A percentile compares a stretch with the other conserved stretches of the same genome.
Evolutionary conservation across 2,797 vertebrate genomes (phyloP).

Genomic region (Choloepus didactylus): DNA sequence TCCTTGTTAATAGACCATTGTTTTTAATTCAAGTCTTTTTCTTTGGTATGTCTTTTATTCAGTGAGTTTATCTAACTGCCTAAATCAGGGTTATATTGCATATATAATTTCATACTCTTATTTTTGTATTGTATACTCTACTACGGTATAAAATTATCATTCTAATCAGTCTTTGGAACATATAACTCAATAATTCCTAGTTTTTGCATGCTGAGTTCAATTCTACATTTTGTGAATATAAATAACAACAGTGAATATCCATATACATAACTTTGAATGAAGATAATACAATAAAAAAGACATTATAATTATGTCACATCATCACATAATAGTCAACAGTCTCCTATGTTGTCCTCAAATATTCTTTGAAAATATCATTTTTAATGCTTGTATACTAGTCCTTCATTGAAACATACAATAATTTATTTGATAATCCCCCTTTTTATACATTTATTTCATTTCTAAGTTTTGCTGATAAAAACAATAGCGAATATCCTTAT

Average conservation of each 20-base stretch:
- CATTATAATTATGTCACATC: no score
- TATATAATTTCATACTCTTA: constrained; percentile 14
- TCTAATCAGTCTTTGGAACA: no score
- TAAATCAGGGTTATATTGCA: constrained; percentile 7
- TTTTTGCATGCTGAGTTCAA: constrained; percentile 23
- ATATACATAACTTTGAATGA: constrained; percentile 1
- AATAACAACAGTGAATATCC: constrained; percentile 30
- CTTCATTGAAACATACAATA: not conserved
- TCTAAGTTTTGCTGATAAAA: constrained; percentile 34
- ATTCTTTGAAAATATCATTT: not conserved
- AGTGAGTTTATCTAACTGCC: not conserved
- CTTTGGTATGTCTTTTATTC: not conserved
- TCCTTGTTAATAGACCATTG: not conserved
- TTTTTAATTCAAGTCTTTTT: constrained; percentile 26
- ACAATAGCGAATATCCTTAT: constrained; percentile 2
- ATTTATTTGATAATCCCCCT: not conserved
- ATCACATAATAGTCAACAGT: not conserved
- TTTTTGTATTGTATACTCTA: not conserved
- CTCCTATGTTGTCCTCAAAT: not conserved
- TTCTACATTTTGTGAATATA: constrained; percentile 23
- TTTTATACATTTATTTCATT: constrained; percentile 36
- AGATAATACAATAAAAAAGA: not conserved
- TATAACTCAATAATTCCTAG: not conserved
- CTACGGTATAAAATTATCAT: not conserved
- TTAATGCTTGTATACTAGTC: not conserved